These are phyloP conservation scores for Canis aureus DNA, from an alignment of 2,113 vertebrate species.

Conservation along the genomic window DNA sequence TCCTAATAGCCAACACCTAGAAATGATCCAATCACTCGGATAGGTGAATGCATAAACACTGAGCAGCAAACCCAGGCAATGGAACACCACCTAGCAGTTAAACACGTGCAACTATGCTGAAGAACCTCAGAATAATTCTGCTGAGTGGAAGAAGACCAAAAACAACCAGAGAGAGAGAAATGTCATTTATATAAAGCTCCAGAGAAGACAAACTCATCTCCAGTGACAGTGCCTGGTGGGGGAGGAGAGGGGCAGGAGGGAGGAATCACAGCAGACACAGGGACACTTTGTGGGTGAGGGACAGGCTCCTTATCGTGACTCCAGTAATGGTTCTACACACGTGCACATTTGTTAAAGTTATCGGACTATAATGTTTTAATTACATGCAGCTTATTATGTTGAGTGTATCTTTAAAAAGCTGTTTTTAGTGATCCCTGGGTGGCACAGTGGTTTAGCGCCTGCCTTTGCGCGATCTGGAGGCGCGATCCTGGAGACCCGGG, in stretches of 20 bases:
- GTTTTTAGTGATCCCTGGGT: neutral
- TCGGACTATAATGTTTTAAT: neutral
- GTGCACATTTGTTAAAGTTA: neutral
- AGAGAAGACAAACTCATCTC: neutral
- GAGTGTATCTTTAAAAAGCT: neutral
- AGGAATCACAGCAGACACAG: fast-evolving
- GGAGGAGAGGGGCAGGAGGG: neutral
- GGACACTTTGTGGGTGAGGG: neutral
- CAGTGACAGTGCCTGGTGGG: fast-evolving
- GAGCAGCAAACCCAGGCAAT: fast-evolving
- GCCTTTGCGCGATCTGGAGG: too few species aligned
- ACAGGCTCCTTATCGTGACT: fast-evolving
- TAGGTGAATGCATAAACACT: neutral
- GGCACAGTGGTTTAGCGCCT: too few species aligned
- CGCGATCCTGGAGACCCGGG: too few species aligned
- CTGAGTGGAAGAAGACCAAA: neutral
- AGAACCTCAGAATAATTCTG: neutral
- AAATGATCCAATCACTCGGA: neutral
- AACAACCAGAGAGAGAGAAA: neutral
- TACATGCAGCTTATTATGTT: neutral
- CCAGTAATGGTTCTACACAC: fast-evolving
- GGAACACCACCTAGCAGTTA: too few species aligned
- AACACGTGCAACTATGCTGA: neutral
- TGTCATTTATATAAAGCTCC: neutral
- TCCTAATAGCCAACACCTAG: neutral